These are phyloP conservation scores for Pseudomyrmex dendroicus DNA, from an alignment of 1,140 invertebrate genomes.

Conservation along the genomic window DNA sequence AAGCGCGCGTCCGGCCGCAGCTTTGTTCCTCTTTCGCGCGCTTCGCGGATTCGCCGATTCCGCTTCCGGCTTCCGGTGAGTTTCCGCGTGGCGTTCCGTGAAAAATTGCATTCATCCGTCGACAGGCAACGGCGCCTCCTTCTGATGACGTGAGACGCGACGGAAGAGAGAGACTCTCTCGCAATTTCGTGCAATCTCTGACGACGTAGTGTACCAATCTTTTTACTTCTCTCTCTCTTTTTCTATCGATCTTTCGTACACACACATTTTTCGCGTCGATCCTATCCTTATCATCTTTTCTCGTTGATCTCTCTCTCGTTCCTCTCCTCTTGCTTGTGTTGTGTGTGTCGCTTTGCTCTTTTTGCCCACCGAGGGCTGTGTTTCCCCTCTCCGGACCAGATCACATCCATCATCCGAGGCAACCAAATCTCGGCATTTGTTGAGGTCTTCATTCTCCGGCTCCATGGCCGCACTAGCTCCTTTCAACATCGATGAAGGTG, in stretches of 20 bases:
- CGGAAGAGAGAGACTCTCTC: slow-evolving; percentile 2
- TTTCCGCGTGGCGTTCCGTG: slow-evolving; percentile 69
- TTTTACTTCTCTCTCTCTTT: slow-evolving; percentile 12
- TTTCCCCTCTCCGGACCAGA: background rate
- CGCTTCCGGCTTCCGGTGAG: slow-evolving; percentile 74
- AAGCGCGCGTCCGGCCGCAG: slow-evolving; percentile 31
- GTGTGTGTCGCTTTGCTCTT: slow-evolving; percentile 15
- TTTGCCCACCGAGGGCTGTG: background rate
- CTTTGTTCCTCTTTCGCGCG: slow-evolving; percentile 54
- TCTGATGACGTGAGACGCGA: slow-evolving; percentile 66
- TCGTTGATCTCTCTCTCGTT: slow-evolving; percentile 26
- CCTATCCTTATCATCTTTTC: slow-evolving; percentile 26
- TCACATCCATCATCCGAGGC: slow-evolving; percentile 71
- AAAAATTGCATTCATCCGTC: slow-evolving; percentile 76
- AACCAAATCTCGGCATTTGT: slow-evolving; percentile 78
- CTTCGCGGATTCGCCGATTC: slow-evolving; percentile 63
- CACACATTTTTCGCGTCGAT: slow-evolving; percentile 24
- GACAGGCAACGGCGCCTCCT: slow-evolving; percentile 40
- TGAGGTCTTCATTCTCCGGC: slow-evolving; percentile 68
- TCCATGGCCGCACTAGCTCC: slow-evolving; percentile 52
- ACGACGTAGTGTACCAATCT: slow-evolving; percentile 21
- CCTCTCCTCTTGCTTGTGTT: background rate
- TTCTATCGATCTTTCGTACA: slow-evolving; percentile 22
- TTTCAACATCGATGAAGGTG: slow-evolving; percentile 61
- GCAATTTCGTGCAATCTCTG: slow-evolving; percentile 36